Evolutionary conservation across 2,113 vertebrate genomes (phyloP).

Genomic region (Suricata suricatta): DNA sequence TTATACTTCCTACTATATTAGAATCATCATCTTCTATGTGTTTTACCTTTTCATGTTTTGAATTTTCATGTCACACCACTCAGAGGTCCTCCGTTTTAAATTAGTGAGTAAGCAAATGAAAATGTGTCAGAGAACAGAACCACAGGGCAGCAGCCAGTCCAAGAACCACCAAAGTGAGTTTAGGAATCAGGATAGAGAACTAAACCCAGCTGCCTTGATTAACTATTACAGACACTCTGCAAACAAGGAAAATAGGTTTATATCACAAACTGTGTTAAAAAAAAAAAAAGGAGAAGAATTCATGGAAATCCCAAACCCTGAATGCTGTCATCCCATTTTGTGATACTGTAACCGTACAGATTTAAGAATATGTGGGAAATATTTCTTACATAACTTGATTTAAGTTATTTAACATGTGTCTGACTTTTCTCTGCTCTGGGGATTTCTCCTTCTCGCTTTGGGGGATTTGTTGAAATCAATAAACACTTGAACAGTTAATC

Average conservation of each 20-base stretch:
- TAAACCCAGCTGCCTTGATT: not conserved
- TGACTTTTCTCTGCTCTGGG: not conserved
- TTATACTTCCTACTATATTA: not conserved
- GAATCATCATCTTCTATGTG: not conserved
- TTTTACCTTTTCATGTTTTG: not conserved
- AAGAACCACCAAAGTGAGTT: not conserved
- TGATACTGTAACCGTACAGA: not conserved
- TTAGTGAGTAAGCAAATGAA: not conserved
- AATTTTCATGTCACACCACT: not conserved
- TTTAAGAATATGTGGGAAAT: not conserved
- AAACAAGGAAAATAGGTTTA: not conserved
- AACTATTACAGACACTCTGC: not conserved
- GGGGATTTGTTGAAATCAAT: conserved; percentile 24
- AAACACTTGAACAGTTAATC: conserved; percentile 3
- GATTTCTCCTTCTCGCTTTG: not conserved
- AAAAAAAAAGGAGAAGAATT: too few species aligned
- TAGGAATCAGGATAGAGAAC: accelerated
- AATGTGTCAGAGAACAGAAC: accelerated
- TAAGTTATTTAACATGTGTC: not conserved
- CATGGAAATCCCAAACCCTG: not conserved
- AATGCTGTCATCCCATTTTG: not conserved
- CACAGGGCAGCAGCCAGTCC: too few species aligned
- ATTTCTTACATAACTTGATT: not conserved
- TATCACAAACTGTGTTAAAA: too few species aligned
- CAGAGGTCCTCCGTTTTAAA: not conserved